Evolutionary conservation across 2,888 invertebrate species (phyloP).

Genomic region (Caradrina kadenii): DNA sequence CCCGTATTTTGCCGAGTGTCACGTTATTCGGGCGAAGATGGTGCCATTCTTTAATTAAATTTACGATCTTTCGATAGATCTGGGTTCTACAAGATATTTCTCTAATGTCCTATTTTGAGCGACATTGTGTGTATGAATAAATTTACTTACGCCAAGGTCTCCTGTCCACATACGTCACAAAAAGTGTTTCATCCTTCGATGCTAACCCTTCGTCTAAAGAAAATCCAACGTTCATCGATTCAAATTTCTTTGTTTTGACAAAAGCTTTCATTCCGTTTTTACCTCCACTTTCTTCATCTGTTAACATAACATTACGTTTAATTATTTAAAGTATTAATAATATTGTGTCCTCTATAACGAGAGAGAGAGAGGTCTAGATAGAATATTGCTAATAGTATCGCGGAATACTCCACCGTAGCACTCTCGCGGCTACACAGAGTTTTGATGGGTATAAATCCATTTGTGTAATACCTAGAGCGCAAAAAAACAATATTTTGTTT

Average conservation of each 20-base stretch:
- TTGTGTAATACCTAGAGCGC: not conserved
- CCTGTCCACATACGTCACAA: conserved; percentile 92
- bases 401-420: too few species aligned
- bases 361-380: too few species aligned
- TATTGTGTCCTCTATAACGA: too few species aligned
- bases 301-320: conserved; percentile 9
- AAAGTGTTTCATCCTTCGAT: conserved; percentile 87
- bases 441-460: not conserved
- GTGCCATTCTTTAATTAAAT: not conserved
- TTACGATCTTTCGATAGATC: not conserved
- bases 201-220: conserved; percentile 96
- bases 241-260: conserved; percentile 92
- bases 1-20: not conserved
- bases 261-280: conserved; percentile 93
- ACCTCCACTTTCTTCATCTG: conserved; percentile 96
- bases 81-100: not conserved
- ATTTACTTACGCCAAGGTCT: conserved; percentile 94
- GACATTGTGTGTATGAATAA: too few species aligned
- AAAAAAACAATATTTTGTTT: not conserved
- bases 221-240: conserved; percentile 94
- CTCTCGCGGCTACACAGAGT: not conserved
- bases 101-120: not conserved
- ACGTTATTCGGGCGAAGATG: not conserved
- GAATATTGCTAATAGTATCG: too few species aligned
- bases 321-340: not conserved